Conservation (phyloP, 2,797 vertebrate species). For the Crax fasciolata region DNA sequence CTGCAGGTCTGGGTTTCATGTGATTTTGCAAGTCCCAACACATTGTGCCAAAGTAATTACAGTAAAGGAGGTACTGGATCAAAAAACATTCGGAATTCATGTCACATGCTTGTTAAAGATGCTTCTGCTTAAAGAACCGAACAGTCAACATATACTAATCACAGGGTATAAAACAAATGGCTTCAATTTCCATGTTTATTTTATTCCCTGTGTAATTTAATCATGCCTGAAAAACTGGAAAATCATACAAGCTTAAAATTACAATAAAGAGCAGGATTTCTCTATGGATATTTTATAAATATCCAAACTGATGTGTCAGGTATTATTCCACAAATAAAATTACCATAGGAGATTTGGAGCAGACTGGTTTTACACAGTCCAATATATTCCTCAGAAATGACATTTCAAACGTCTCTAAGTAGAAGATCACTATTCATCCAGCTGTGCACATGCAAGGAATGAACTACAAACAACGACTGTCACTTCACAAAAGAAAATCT, state of each 20-base stretch:
- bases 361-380: not conserved
- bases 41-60: not conserved
- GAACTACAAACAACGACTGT: not conserved
- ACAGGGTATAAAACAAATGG: not conserved
- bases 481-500: not conserved
- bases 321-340: not conserved
- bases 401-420: not conserved
- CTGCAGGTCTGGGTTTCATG: not conserved
- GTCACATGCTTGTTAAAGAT: not conserved
- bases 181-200: not conserved
- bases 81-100: not conserved
- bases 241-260: not conserved
- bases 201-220: not conserved
- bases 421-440: conserved; percentile 5
- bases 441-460: not conserved
- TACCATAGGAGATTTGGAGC: not conserved
- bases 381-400: not conserved
- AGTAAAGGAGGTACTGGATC: not conserved
- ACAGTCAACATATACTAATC: not conserved
- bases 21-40: not conserved
- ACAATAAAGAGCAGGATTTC: not conserved
- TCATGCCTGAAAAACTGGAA: not conserved
- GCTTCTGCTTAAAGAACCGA: not conserved
- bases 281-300: not conserved
- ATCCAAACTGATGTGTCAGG: not conserved